Evolutionary conservation across 2,113 vertebrate species (phyloP), one percentile per base, ranked within the genome.

Genomic region (Mastomys natalensis): DNA sequence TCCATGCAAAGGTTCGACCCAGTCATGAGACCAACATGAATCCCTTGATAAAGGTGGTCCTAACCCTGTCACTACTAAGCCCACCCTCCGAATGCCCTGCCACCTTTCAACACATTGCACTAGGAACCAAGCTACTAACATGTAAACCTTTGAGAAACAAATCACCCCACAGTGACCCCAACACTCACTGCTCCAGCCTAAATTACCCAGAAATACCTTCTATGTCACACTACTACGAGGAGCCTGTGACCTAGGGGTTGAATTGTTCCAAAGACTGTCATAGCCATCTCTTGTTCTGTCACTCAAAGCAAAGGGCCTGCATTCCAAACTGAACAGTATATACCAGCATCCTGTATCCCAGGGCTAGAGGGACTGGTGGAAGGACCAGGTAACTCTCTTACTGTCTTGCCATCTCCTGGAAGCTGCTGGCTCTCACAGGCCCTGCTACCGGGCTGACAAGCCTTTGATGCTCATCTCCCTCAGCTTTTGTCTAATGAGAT

Each of bases 401-500:
- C 86, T 74, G 5, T 92, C 62, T 86, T 68, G 80, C 89, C 58
- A 26, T 91, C 91, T 92, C 62, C 91, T 68, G 53, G 89, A 92
- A 95, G 68, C 82, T 40, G 90, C 81, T 22, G 43, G 16, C 51
- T 93, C 89, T 88, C 72, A 53, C 64, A 66, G 84, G 74, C 31
- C 53, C 76, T 82, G 24, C 92, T 72, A 81, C 64, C 60, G n/a
- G 51, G 43, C 68, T 93, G 91, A 94, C 82, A 43, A 64, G 40
- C 73, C 34, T 91, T 78, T 90, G 87, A 58, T 70, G 85, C 60
- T 95, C 80, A 93, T 96, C 95, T 95, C 91, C 95, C 91, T 68
- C 81, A 92, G 64, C 89, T 80, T 98, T 94, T 97, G 96, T 97
- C 94, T 98, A 97, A 97, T 87, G 82, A 97, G 93, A 94, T 72